These are phyloP conservation scores for Gallirallus australis DNA, from an alignment of 2,797 vertebrate genomes.

Conservation along the genomic window DNA sequence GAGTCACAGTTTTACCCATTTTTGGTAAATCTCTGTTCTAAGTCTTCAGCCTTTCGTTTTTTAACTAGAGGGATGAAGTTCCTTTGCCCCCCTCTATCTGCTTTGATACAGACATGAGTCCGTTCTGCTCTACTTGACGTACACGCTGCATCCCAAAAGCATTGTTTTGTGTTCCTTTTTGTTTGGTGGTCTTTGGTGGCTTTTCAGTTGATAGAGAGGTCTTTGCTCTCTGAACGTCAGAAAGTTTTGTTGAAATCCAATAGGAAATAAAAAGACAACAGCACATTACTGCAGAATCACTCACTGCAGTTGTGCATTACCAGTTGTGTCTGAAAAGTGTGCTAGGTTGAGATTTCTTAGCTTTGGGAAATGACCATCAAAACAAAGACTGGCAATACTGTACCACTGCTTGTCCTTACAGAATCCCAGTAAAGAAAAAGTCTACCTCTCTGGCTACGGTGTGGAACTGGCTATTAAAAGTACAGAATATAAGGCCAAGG, in stretches of 20 bases:
- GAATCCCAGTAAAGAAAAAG: constrained; percentile 86
- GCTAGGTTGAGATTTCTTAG: not conserved
- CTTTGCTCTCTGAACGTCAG: not conserved
- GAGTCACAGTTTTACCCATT: not conserved
- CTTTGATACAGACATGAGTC: not conserved
- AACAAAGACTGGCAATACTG: not conserved
- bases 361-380: not conserved
- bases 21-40: not conserved
- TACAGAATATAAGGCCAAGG: constrained; percentile 99
- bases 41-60: not conserved
- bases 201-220: not conserved
- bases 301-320: accelerated
- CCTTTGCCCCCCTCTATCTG: not conserved
- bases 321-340: not conserved
- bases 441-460: constrained; percentile 94
- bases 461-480: constrained; percentile 98
- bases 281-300: not conserved
- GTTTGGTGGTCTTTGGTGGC: accelerated
- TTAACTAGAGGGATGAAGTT: not conserved
- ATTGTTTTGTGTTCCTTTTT: not conserved
- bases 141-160: not conserved
- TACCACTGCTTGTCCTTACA: constrained; percentile 66
- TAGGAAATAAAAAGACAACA: not conserved
- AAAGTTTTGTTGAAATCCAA: not conserved
- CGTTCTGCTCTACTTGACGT: not conserved